A percentile compares a stretch with the other conserved stretches of the same genome.
Conservation (phyloP, 2,113 vertebrate genomes). For the Leucosticte australis region DNA sequence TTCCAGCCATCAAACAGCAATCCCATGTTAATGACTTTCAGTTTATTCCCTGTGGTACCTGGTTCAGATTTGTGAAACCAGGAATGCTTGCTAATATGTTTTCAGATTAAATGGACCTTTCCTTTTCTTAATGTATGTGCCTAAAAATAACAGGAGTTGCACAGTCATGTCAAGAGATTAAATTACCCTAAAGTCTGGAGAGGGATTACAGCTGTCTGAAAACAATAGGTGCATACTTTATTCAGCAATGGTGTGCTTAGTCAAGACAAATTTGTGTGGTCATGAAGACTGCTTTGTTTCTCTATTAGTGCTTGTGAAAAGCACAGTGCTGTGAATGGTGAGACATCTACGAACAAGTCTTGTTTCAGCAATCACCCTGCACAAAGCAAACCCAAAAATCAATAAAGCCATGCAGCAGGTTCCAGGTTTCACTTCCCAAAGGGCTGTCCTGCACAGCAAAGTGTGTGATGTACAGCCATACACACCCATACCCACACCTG, state of each 20-base stretch:
- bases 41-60: neutral
- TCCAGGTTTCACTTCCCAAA: neutral
- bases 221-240: neutral
- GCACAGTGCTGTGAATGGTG: neutral
- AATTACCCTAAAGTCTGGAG: neutral
- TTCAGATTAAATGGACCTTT: constrained; percentile 55
- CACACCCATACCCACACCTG: neutral
- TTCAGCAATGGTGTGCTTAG: neutral
- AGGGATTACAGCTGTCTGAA: constrained; percentile 21
- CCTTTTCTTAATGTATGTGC: neutral
- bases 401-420: neutral
- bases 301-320: neutral
- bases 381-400: neutral
- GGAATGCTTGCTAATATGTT: constrained; percentile 41
- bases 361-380: neutral
- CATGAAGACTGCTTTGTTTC: constrained; percentile 23
- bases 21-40: neutral
- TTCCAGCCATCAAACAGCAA: constrained; percentile 28
- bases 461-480: neutral
- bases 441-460: neutral
- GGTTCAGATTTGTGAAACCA: constrained; percentile 14
- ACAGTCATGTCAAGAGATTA: constrained; percentile 27
- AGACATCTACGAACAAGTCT: neutral
- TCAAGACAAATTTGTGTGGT: neutral
- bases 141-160: constrained; percentile 46